Evolutionary conservation across 2,797 vertebrate genomes (phyloP), one percentile per base, ranked within the genome.

Genomic region (Okamejei kenojei): DNA sequence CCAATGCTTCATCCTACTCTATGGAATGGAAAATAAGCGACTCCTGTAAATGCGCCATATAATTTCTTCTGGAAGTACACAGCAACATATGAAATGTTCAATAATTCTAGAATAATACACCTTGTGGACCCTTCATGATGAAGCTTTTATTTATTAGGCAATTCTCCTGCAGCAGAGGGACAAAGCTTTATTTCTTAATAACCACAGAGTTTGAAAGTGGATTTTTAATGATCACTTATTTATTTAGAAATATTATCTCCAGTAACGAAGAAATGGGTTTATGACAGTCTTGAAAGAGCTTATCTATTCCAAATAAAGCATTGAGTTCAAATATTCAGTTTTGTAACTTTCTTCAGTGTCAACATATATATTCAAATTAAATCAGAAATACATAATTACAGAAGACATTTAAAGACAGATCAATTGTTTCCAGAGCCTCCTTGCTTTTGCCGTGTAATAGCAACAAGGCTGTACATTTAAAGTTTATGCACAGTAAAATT

Each of bases 171-270:
- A 91, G 35, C 71, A 74, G 68, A 74, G 23, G 23, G 68, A 26
- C 13, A 23, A 21, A 54, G 38, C 38, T 73, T 32, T 38, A 45
- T 91, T 54, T 91, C 68, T 65, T 17, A 86, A 86, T 86, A 86
- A 63, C 29, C 58, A 77, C 74, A 86, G 13, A 86, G 5, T 63
- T 86, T 86, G 82, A 63, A 86, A 32, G 29, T 65, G 26, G 58
- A 86, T 86, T 86, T 86, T 63, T 74, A 11, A 91, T 54, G 68
- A 91, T 68, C 68, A 90, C 45, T 45, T 19, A 38, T 91, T 73
- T 21, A 91, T 91, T 45, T 38, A 74, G 45, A 38, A 71, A 32
- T 2, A 90, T 91, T 91, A 91, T 21, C 9, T 91, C 68, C 15
- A 65, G 11, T 21, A 74, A 45, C 17, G 21, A 91, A 91, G 9